phyloP scores from a whole-genome alignment of 2,888 invertebrate genomes.

The Pomacea canaliculata region DNA sequence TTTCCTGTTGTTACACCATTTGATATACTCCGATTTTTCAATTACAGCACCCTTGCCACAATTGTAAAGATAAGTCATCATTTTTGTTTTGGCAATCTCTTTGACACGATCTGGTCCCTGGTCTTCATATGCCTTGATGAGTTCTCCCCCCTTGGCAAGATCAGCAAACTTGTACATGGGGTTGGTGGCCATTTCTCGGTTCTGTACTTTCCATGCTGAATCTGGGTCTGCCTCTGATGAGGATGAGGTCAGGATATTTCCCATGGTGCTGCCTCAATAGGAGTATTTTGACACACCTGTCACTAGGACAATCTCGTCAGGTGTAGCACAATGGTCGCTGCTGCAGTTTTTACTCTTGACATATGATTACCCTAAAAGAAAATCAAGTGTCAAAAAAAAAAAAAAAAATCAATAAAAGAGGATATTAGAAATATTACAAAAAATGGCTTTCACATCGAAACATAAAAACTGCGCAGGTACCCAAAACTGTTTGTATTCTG shows the following conservation, averaged over 20 bases:
- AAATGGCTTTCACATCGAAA: too few relatives aligned
- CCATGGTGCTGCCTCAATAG: slow-evolving; percentile 24
- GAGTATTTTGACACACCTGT: too few relatives aligned
- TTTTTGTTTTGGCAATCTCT: slow-evolving; percentile 54
- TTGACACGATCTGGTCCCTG: slow-evolving; percentile 56
- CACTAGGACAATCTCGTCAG: too few relatives aligned
- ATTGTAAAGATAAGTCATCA: slow-evolving; percentile 59
- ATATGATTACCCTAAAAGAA: too few relatives aligned
- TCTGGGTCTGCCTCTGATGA: slow-evolving; percentile 49
- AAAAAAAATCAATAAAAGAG: too few relatives aligned
- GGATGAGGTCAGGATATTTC: slow-evolving; percentile 41
- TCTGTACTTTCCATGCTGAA: slow-evolving; percentile 66
- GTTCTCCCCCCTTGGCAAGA: slow-evolving; percentile 58
- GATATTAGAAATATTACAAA: too few relatives aligned
- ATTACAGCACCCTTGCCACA: slow-evolving; percentile 58
- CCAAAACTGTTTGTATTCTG: too few relatives aligned
- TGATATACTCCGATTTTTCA: slow-evolving; percentile 56
- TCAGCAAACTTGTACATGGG: slow-evolving; percentile 65
- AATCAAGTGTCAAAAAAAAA: too few relatives aligned
- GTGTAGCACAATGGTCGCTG: too few relatives aligned
- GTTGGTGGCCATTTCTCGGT: slow-evolving; percentile 60
- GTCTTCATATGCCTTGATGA: slow-evolving; percentile 54
- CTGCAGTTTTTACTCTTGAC: too few relatives aligned
- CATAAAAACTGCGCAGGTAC: too few relatives aligned
- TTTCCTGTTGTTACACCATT: slow-evolving; percentile 85